phyloP scores from a whole-genome alignment of 2,113 vertebrate genomes.

The Epinephelus moara region DNA sequence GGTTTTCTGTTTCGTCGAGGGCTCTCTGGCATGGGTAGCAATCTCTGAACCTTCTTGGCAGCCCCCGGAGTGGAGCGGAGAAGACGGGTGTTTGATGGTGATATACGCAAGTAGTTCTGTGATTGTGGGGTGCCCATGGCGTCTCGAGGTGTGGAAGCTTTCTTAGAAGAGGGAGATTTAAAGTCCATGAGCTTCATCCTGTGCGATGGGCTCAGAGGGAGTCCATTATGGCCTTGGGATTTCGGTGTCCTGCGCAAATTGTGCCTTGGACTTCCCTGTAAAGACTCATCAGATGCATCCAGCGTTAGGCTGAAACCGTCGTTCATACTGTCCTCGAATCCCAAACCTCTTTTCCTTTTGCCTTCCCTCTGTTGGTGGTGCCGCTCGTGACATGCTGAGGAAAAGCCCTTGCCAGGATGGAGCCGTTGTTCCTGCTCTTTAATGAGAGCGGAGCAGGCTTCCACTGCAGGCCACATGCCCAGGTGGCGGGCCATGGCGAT shows the following conservation, averaged over 20 bases:
- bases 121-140: conserved; percentile 58
- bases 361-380: conserved; percentile 49
- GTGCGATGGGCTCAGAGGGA: conserved; percentile 81
- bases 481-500: conserved; percentile 87
- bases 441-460: conserved; percentile 84
- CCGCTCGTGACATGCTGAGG: conserved; percentile 38
- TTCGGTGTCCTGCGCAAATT: conserved; percentile 52
- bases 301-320: conserved; percentile 41
- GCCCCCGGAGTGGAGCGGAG: conserved; percentile 83
- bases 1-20: conserved; percentile 59
- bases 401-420: conserved; percentile 43
- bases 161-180: conserved; percentile 85
- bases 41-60: conserved; percentile 76
- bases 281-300: conserved; percentile 58
- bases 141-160: conserved; percentile 56
- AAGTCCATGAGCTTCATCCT: conserved; percentile 89
- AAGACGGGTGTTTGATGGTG: conserved; percentile 73
- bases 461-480: conserved; percentile 88
- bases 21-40: conserved; percentile 75
- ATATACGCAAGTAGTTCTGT: conserved; percentile 63
- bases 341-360: conserved; percentile 52
- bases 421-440: conserved; percentile 76
- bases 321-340: conserved; percentile 3
- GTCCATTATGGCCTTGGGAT: conserved; percentile 56
- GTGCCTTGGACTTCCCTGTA: conserved; percentile 55